Conservation (phyloP, 1,140 invertebrate genomes). For the Leptopilina boulardi region DNA sequence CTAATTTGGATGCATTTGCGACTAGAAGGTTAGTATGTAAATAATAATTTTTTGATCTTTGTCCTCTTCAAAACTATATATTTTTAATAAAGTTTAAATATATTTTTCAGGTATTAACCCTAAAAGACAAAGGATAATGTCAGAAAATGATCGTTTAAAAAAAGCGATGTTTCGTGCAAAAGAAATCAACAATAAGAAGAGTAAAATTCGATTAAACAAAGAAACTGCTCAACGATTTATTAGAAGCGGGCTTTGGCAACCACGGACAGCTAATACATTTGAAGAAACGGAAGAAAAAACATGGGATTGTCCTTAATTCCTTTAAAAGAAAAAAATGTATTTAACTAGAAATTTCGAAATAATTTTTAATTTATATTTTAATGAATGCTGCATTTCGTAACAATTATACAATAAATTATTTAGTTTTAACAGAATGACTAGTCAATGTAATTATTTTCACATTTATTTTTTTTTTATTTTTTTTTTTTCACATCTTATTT, state of each 20-base stretch:
- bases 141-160: conserved; percentile 73
- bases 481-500: too few relatives aligned
- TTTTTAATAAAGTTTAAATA: background rate
- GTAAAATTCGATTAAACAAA: conserved; percentile 68
- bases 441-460: too few relatives aligned
- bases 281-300: conserved; percentile 5
- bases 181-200: conserved; percentile 70
- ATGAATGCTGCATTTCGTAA: too few relatives aligned
- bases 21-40: conserved; percentile 64
- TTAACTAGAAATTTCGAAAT: too few relatives aligned
- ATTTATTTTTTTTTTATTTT: too few relatives aligned
- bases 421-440: too few relatives aligned
- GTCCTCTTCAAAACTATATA: background rate
- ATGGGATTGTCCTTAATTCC: conserved; percentile 22
- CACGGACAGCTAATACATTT: conserved; percentile 3
- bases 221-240: conserved; percentile 73
- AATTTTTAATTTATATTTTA: too few relatives aligned
- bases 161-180: conserved; percentile 71
- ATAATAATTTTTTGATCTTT: conserved; percentile 38
- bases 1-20: conserved; percentile 76
- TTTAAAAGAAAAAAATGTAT: background rate
- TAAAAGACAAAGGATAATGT: conserved; percentile 64
- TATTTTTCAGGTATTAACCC: conserved; percentile 66
- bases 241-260: conserved; percentile 71
- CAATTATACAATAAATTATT: too few relatives aligned